These are phyloP conservation scores for Lissonota sp. DNA, from an alignment of 2,888 invertebrate genomes.

Conservation along the genomic window DNA sequence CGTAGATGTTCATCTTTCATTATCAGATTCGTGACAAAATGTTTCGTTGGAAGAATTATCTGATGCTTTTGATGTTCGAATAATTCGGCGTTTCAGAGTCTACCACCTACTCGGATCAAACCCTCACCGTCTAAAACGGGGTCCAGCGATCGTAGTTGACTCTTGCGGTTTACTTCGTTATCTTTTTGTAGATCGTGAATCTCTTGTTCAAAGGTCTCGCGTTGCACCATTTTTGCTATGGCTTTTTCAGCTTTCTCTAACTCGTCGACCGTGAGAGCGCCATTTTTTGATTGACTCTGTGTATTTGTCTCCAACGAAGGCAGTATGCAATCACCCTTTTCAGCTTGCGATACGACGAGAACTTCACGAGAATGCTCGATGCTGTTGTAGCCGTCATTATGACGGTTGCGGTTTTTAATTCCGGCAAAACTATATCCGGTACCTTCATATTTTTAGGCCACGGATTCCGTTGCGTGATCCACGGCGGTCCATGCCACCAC, in stretches of 20 bases:
- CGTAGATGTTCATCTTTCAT: conserved; percentile 61
- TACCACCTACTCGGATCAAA: conserved; percentile 52
- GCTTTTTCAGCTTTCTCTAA: conserved; percentile 30
- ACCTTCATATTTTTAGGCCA: conserved; percentile 14
- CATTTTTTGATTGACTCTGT: not conserved
- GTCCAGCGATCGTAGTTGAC: conserved; percentile 31
- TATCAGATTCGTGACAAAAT: conserved; percentile 47
- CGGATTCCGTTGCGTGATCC: too few species aligned
- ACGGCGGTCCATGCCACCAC: conserved; percentile 60
- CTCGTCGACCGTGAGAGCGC: conserved; percentile 31
- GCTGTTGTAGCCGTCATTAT: conserved; percentile 24
- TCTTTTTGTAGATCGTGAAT: not conserved
- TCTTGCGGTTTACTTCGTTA: conserved; percentile 12
- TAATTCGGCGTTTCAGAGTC: conserved; percentile 39
- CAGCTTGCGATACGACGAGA: conserved; percentile 11
- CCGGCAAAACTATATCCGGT: conserved; percentile 6
- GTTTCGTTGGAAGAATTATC: conserved; percentile 33
- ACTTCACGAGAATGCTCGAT: conserved; percentile 13
- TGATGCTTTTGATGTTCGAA: conserved; percentile 35
- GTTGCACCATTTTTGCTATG: conserved; percentile 43
- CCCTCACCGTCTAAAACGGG: conserved; percentile 42
- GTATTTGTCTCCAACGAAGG: conserved; percentile 30
- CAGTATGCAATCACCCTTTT: conserved; percentile 44
- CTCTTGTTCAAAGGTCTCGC: conserved; percentile 35
- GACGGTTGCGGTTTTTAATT: not conserved